Conservation (phyloP, 2,113 vertebrate genomes). For the Mus pahari region DNA sequence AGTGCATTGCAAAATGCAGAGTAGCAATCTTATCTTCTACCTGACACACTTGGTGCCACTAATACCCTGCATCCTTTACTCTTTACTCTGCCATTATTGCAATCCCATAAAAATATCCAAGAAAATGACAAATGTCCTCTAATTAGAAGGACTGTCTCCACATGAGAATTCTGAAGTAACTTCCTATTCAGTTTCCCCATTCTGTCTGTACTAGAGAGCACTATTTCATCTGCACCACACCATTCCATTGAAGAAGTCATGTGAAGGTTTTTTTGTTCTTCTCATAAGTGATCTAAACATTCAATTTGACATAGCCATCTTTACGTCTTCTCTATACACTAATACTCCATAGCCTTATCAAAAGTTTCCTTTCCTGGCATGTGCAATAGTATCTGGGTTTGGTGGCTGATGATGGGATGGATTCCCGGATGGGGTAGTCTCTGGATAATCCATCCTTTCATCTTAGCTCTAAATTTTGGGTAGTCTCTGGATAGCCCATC, state of each 20-base stretch:
- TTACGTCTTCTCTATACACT: slow-evolving; percentile 15
- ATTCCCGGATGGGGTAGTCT: too few species aligned
- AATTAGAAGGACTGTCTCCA: background rate
- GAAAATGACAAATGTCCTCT: slow-evolving; percentile 14
- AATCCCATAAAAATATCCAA: background rate
- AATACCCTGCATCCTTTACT: background rate
- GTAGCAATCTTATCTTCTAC: background rate
- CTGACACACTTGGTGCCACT: background rate
- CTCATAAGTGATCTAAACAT: slow-evolving; percentile 6
- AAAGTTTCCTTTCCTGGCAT: background rate
- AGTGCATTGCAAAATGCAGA: background rate
- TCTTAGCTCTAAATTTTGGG: too few species aligned
- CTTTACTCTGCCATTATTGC: background rate
- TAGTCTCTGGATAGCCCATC: too few species aligned
- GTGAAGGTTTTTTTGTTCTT: background rate
- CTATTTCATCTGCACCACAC: slow-evolving; percentile 31
- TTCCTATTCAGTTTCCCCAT: slow-evolving; percentile 37
- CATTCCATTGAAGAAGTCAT: slow-evolving; percentile 30
- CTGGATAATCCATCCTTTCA: too few species aligned
- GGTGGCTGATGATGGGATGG: too few species aligned
- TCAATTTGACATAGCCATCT: slow-evolving; percentile 33
- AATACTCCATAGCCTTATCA: slow-evolving; percentile 22
- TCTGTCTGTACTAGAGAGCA: slow-evolving; percentile 32
- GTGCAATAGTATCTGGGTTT: too few species aligned
- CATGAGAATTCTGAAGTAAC: background rate